A percentile compares a stretch with the other conserved stretches of the same genome.
Evolutionary conservation across 2,888 invertebrate species (phyloP).

Genomic region (Scaptodrosophila latifasciaeformis): DNA sequence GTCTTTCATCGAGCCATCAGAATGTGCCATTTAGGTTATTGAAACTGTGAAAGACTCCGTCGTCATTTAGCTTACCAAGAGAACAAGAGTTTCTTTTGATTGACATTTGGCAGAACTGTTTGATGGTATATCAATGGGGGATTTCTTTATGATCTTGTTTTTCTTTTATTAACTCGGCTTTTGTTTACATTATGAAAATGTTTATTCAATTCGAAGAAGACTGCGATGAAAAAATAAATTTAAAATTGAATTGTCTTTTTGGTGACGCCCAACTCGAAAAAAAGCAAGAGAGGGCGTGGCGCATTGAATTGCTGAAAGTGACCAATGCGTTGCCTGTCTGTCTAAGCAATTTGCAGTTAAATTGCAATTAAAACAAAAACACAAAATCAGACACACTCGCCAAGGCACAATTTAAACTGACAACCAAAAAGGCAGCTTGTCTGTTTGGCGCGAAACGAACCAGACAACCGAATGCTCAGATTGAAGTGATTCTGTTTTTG

Average conservation of each 20-base stretch:
- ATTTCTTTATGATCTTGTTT: no score
- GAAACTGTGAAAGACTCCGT: no score
- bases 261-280: neutral
- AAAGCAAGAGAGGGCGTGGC: conserved; percentile 1
- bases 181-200: no score
- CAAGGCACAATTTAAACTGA: neutral
- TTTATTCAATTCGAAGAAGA: neutral
- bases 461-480: conserved; percentile 15
- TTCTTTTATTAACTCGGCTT: no score
- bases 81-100: no score
- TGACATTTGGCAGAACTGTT: conserved; percentile 50
- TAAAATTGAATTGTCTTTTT: neutral
- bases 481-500: conserved; percentile 38
- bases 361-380: conserved; percentile 35
- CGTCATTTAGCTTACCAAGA: no score
- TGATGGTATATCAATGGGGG: no score
- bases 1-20: no score
- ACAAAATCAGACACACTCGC: conserved; percentile 3
- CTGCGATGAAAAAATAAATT: no score
- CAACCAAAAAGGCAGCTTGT: neutral
- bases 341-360: conserved; percentile 36
- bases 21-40: no score
- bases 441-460: neutral
- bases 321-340: conserved; percentile 2
- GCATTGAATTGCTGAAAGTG: neutral